phyloP scores from a whole-genome alignment of 1,140 invertebrate species.

The Drosophila baimaii region DNA sequence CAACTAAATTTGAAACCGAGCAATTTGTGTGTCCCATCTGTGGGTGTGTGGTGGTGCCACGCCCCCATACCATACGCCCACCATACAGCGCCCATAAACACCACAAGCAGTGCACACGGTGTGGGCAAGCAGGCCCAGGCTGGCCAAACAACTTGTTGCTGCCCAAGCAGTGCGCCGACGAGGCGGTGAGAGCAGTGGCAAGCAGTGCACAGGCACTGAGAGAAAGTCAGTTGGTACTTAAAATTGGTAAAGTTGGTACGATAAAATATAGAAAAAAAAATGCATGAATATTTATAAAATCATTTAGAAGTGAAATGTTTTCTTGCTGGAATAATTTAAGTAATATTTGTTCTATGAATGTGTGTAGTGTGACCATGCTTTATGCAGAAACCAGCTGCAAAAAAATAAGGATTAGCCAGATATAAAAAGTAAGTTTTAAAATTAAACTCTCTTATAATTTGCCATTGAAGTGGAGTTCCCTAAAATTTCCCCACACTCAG shows the following conservation, averaged over 20 bases:
- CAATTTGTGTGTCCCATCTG: slow-evolving; percentile 18
- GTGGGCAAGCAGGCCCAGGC: background rate
- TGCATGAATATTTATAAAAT: background rate
- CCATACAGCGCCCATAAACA: background rate
- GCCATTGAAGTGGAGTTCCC: too few relatives aligned
- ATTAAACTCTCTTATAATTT: too few relatives aligned
- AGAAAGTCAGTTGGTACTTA: background rate
- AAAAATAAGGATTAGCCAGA: too few relatives aligned
- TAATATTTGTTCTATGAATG: background rate
- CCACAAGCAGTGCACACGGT: background rate
- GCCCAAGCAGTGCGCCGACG: slow-evolving; percentile 7
- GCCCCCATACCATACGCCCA: slow-evolving; percentile 20
- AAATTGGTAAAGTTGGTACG: background rate
- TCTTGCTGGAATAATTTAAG: background rate
- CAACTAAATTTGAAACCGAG: slow-evolving; percentile 1
- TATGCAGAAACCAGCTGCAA: too few relatives aligned
- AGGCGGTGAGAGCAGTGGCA: background rate
- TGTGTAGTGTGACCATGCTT: background rate
- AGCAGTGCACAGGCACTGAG: slow-evolving; percentile 6
- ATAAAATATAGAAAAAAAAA: background rate
- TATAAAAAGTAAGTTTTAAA: too few relatives aligned
- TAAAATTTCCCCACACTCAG: background rate
- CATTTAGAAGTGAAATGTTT: background rate
- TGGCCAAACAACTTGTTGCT: slow-evolving; percentile 33
- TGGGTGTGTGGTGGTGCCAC: slow-evolving; percentile 1